Evolutionary conservation across 2,113 vertebrate genomes (phyloP).

Genomic region (Osmerus mordax): DNA sequence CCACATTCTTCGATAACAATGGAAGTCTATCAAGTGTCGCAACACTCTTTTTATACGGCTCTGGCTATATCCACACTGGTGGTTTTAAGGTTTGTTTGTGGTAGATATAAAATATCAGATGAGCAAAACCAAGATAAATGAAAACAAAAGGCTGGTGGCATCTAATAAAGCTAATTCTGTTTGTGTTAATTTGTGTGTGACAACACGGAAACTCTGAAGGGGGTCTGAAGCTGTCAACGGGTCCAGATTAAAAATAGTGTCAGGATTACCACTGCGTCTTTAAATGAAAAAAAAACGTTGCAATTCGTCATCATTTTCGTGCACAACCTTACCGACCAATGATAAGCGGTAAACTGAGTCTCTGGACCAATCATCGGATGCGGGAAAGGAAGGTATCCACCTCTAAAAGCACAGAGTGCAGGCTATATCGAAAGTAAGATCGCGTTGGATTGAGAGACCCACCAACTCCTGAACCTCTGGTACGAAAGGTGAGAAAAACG

Average conservation of each 20-base stretch:
- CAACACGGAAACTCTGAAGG: no score
- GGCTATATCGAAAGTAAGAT: conserved; percentile 12
- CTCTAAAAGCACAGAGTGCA: neutral
- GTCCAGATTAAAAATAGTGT: conserved; percentile 24
- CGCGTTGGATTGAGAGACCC: neutral
- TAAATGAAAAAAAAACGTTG: accelerated
- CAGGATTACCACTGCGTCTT: conserved; percentile 29
- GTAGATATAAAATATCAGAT: no score
- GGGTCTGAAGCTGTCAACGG: no score
- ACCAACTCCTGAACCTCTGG: neutral
- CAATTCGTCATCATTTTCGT: conserved; percentile 22
- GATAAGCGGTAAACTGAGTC: neutral
- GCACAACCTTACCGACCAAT: conserved; percentile 36
- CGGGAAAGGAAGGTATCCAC: conserved; percentile 31
- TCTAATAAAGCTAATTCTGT: no score
- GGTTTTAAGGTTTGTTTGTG: no score
- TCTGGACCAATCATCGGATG: conserved; percentile 1
- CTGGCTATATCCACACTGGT: no score
- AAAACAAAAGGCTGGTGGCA: no score
- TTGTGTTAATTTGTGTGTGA: no score
- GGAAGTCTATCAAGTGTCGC: no score
- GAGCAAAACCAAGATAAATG: no score
- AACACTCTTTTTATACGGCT: no score
- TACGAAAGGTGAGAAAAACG: conserved; percentile 43
- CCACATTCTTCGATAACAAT: no score